Base-by-base conservation (phyloP, 2,113 vertebrate species). In the Chloropsis hardwickii region DNA sequence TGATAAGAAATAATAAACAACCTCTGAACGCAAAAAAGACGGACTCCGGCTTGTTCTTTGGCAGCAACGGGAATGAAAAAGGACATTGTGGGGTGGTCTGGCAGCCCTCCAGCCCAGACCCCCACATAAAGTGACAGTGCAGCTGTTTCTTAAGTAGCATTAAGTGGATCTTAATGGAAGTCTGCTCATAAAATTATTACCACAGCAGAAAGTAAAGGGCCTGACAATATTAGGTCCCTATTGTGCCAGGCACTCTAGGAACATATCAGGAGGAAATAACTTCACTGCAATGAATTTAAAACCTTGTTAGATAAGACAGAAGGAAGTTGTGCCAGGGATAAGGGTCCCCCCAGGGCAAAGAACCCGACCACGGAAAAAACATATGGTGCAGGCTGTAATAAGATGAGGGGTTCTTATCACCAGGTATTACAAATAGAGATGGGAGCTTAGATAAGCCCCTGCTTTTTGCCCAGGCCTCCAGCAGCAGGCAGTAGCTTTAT, bases 111-210 rank as follows among this genome's bases (percentile, higher is more conserved):
- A 37, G 37, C 37, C 37, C 37, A 37, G 37, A 37, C 37, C 10
- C 37, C 37, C 37, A 37, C 37, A 37, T 37, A 37, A 93, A 78
- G 56, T 86, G 86, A 56, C 56, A 86, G 27, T 58, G 82, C 94
- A 95, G 72, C 90, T 90, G 92, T 82, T 95, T 94, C 72, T 71
- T 81, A 91, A 90, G 31, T 64, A 88, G 67, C 56, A 37, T 37
- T 37, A 37, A 81, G 74, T 86, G 35, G 67, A 92, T 94, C 90
- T 92, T 95, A 93, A 86, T 91, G 86, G 88, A 90, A 93, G 60
- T 56, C 72, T 73, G 86, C 58, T 93, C 83, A 86, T 78, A 78
- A 92, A 95, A 93, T 92, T 93, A 83, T 87, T 90, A 80, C 70
- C 45, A 5, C 67, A 81, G 72, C 82, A 90, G 86, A 93, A 92